Conservation (phyloP, 2,888 invertebrate genomes). For the Exocentrus adspersus region DNA sequence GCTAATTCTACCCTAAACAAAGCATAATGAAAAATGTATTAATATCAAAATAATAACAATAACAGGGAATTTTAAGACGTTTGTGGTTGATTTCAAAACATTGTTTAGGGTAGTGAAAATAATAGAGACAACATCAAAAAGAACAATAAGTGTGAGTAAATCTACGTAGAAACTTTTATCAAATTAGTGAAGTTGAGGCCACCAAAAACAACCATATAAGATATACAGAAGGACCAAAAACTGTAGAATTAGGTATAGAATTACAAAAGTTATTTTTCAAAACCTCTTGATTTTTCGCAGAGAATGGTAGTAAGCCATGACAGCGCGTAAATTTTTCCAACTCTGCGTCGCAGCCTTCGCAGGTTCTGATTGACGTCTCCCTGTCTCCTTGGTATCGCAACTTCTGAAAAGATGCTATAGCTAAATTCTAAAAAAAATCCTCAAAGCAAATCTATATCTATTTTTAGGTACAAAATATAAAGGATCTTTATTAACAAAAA, state of each 20-base stretch:
- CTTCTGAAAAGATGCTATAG: conserved; percentile 48
- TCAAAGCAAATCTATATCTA: background rate
- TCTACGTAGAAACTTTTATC: conserved; percentile 37
- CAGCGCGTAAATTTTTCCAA: conserved; percentile 88
- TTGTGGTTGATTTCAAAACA: no score
- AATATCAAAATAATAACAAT: background rate
- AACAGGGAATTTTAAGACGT: background rate
- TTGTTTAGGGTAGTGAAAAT: conserved; percentile 34
- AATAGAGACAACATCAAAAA: conserved; percentile 37
- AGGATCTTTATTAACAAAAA: no score
- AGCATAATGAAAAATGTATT: conserved; percentile 1
- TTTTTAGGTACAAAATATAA: background rate
- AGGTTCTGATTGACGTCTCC: conserved; percentile 45
- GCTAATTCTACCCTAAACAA: conserved; percentile 44
- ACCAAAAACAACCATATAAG: conserved; percentile 36
- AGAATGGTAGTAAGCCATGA: conserved; percentile 90
- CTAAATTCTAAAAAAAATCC: conserved; percentile 37
- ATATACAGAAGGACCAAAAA: conserved; percentile 36
- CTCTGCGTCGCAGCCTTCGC: conserved; percentile 68
- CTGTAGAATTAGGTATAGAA: conserved; percentile 39
- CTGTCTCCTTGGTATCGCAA: conserved; percentile 46
- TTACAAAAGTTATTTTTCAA: conserved; percentile 44
- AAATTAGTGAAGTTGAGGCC: conserved; percentile 34
- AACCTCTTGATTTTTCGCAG: conserved; percentile 91
- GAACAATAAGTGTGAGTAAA: conserved; percentile 29